These are phyloP conservation scores for Pseudococcus jackbeardsleyi DNA, from an alignment of 2,888 invertebrate species.

Conservation along the genomic window DNA sequence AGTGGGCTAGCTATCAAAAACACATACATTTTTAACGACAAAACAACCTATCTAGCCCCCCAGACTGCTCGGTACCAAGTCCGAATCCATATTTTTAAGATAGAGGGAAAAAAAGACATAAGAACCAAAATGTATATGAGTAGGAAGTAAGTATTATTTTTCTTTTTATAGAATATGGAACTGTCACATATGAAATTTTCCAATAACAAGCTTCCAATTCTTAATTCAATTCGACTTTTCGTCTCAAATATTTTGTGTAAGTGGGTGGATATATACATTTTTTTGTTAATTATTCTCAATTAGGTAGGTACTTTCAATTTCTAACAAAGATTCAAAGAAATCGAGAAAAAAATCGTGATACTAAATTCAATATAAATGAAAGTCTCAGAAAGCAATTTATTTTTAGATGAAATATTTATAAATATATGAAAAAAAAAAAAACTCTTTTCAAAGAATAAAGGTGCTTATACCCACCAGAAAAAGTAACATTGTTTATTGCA, in stretches of 20 bases:
- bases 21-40: neutral
- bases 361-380: neutral
- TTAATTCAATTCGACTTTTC: no score
- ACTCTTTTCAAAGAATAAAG: constrained; percentile 1
- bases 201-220: no score
- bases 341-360: neutral
- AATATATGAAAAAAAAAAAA: neutral
- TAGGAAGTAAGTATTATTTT: no score
- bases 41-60: neutral
- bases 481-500: neutral
- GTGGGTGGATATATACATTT: no score
- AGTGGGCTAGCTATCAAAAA: neutral
- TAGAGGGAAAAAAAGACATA: neutral
- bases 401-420: neutral
- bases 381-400: neutral
- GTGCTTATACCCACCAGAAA: neutral
- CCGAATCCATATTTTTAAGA: no score
- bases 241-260: no score
- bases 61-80: neutral
- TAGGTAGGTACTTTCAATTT: no score
- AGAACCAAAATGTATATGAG: neutral
- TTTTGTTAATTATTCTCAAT: no score
- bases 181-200: no score
- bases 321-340: neutral
- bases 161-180: no score